Conservation (phyloP, 2,888 invertebrate species). For the Trichacis sp. region DNA sequence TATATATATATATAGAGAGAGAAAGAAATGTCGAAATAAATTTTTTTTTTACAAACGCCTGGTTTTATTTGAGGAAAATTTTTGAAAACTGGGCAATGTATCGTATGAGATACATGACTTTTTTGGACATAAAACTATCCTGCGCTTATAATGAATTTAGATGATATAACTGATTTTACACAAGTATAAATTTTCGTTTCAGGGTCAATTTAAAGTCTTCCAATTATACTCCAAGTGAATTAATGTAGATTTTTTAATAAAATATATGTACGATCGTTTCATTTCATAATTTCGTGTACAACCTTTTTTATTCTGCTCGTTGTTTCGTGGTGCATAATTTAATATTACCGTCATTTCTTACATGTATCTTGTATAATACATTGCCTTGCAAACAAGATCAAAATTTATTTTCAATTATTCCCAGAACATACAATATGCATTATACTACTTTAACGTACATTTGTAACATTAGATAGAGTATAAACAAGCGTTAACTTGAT, state of each 20-base stretch:
- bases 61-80: conserved; percentile 17
- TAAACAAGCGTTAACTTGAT: too few species aligned
- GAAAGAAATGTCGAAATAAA: conserved; percentile 1
- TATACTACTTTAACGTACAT: too few species aligned
- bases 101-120: conserved; percentile 39
- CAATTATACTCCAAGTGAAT: conserved; percentile 43
- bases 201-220: conserved; percentile 45
- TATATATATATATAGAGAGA: too few species aligned
- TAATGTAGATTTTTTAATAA: conserved; percentile 36
- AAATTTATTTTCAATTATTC: too few species aligned
- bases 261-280: conserved; percentile 39
- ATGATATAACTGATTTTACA: conserved; percentile 32
- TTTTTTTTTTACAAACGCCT: conserved; percentile 16
- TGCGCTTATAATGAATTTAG: conserved; percentile 36
- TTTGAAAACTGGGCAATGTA: conserved; percentile 37
- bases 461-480: too few species aligned
- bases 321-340: neutral
- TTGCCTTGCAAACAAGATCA: conserved; percentile 30
- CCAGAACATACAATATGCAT: too few species aligned
- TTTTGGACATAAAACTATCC: neutral
- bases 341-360: too few species aligned
- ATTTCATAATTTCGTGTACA: conserved; percentile 38
- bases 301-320: conserved; percentile 17
- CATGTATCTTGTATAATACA: conserved; percentile 37
- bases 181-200: conserved; percentile 44